A percentile compares a stretch with the other conserved stretches of the same genome.
phyloP scores from a whole-genome alignment of 2,888 invertebrate species.

The Helobdella robusta region DNA sequence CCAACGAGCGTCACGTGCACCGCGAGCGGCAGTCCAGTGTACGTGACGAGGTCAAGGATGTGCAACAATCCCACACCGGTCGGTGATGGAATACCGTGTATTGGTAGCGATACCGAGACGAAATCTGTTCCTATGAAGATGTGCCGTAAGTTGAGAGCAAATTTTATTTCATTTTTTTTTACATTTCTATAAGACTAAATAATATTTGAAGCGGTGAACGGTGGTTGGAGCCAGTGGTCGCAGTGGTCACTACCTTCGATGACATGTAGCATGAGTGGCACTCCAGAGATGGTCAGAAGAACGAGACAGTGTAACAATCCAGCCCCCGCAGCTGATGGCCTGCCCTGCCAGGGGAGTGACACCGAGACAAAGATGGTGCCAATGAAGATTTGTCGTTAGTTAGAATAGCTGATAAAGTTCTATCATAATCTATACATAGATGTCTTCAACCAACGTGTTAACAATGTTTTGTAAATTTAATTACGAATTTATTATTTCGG shows the following conservation, averaged over 20 bases:
- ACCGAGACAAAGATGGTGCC: conserved; percentile 40
- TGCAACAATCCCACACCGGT: conserved; percentile 27
- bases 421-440: no score
- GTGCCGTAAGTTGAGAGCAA: conserved; percentile 27
- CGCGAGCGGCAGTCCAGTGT: conserved; percentile 29
- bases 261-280: conserved; percentile 30
- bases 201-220: conserved; percentile 26
- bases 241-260: conserved; percentile 30
- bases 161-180: background rate
- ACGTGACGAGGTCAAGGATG: conserved; percentile 21
- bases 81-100: conserved; percentile 23
- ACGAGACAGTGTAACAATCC: conserved; percentile 30
- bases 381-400: conserved; percentile 38
- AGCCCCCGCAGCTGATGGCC: conserved; percentile 28
- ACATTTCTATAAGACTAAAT: background rate
- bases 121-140: conserved; percentile 15
- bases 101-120: conserved; percentile 11
- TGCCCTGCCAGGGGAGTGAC: conserved; percentile 39
- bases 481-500: background rate
- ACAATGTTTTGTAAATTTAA: background rate
- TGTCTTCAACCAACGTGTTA: no score
- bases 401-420: no score
- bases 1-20: conserved; percentile 23
- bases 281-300: conserved; percentile 19
- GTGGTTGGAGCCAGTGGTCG: conserved; percentile 32